Conservation (phyloP, 2,797 vertebrate species). For the Poecilia gillii region DNA sequence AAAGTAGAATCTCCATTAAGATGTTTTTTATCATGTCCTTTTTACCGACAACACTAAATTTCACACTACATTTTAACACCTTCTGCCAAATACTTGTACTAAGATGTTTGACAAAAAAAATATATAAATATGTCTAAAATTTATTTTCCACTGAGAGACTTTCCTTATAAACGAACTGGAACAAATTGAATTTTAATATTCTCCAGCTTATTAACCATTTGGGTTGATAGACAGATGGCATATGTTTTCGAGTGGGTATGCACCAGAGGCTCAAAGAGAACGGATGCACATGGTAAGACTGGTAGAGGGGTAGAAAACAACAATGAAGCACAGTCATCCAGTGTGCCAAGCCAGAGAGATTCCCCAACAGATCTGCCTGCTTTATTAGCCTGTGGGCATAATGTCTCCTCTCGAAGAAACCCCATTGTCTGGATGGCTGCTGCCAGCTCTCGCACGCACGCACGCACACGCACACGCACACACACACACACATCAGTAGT, state of each 20-base stretch:
- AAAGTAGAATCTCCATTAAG: not conserved
- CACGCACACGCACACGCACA: constrained; percentile 11
- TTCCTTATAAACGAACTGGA: not conserved
- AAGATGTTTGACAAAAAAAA: not conserved
- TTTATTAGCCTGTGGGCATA: constrained; percentile 44
- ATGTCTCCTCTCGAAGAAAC: constrained; percentile 36
- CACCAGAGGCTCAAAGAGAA: constrained; percentile 14
- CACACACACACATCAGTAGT: constrained; percentile 16
- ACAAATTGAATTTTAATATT: not conserved
- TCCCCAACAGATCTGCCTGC: constrained; percentile 42
- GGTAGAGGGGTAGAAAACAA: constrained; percentile 9
- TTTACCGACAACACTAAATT: not conserved
- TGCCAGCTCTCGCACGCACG: constrained; percentile 18
- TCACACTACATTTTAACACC: not conserved
- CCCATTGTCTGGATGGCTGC: constrained; percentile 39
- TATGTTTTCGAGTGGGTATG: constrained; percentile 12
- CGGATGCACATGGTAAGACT: constrained; percentile 14
- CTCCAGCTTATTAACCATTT: not conserved
- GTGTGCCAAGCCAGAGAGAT: constrained; percentile 30
- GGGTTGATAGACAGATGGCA: not conserved
- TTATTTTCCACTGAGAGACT: not conserved
- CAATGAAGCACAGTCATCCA: constrained; percentile 25
- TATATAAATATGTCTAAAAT: not conserved
- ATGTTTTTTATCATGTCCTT: not conserved
- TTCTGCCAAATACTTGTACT: not conserved